These are phyloP conservation scores for Macrobrachium nipponense DNA, from an alignment of 1,140 invertebrate genomes.

Conservation along the genomic window DNA sequence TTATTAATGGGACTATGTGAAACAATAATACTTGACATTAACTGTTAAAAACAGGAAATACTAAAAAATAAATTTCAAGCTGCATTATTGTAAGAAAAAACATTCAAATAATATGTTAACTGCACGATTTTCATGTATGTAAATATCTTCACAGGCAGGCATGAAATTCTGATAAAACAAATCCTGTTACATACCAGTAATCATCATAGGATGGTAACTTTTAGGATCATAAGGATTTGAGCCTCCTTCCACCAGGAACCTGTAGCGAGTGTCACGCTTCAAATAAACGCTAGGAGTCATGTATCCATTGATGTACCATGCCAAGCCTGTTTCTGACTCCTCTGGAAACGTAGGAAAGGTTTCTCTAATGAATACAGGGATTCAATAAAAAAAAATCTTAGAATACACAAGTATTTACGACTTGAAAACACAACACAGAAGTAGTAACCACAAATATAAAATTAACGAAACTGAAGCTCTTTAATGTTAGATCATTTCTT, in stretches of 20 bases:
- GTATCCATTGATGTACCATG: constrained; percentile 90
- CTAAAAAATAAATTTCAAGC: too few relatives aligned
- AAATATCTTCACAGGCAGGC: too few relatives aligned
- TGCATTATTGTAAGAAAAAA: too few relatives aligned
- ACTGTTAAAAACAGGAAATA: too few relatives aligned
- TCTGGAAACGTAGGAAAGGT: constrained; percentile 71
- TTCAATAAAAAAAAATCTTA: not conserved
- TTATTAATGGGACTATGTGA: too few relatives aligned
- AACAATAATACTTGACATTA: too few relatives aligned
- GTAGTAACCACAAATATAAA: too few relatives aligned
- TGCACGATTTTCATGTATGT: not conserved
- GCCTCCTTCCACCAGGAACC: constrained; percentile 84
- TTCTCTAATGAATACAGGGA: constrained; percentile 70
- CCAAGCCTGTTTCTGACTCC: constrained; percentile 67
- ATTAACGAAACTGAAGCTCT: too few relatives aligned
- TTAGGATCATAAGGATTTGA: constrained; percentile 90
- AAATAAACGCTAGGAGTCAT: constrained; percentile 89
- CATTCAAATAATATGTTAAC: not conserved
- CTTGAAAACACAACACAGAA: too few relatives aligned
- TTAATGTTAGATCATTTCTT: too few relatives aligned
- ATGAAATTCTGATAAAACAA: too few relatives aligned
- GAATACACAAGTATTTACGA: constrained; percentile 15
- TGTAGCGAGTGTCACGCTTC: constrained; percentile 85
- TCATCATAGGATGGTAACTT: constrained; percentile 91
- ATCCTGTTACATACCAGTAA: constrained; percentile 73